phyloP scores from a whole-genome alignment of 2,888 invertebrate species.

The Drosophila yooni region DNA sequence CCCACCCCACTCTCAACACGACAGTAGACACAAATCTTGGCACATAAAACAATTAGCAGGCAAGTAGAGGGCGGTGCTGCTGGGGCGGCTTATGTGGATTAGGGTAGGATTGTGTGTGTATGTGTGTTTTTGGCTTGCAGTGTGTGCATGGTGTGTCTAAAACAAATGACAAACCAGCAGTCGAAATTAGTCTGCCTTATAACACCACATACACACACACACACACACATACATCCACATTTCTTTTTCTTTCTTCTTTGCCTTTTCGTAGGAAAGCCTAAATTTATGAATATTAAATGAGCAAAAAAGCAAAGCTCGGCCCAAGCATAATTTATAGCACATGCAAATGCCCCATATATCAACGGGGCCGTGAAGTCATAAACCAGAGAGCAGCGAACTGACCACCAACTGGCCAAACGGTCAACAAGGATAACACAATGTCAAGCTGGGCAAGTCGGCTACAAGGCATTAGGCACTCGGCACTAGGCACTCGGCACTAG shows the following conservation, averaged over 20 bases:
- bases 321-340: constrained; percentile 69
- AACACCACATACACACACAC: constrained; percentile 5
- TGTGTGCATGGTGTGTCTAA: constrained; percentile 37
- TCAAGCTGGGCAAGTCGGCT: constrained; percentile 42
- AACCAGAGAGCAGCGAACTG: constrained; percentile 37
- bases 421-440: constrained; percentile 68
- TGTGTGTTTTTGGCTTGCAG: background rate
- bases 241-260: constrained; percentile 15
- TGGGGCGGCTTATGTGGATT: constrained; percentile 47
- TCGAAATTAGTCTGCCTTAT: constrained; percentile 64
- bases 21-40: constrained; percentile 77
- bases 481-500: constrained; percentile 19
- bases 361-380: constrained; percentile 69
- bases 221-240: background rate
- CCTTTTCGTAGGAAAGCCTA: constrained; percentile 46
- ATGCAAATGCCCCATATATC: constrained; percentile 78
- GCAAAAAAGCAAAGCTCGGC: constrained; percentile 59
- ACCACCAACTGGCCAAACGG: constrained; percentile 38
- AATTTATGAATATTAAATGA: constrained; percentile 80
- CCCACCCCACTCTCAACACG: constrained; percentile 33
- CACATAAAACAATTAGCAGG: constrained; percentile 79
- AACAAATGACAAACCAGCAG: constrained; percentile 68
- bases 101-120: constrained; percentile 9
- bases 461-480: constrained; percentile 6
- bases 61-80: constrained; percentile 9